Percentiles rank a stretch among this genome's conserved stretches.
Conservation (phyloP, 2,113 vertebrate species). For the Gopherus evgoodei region DNA sequence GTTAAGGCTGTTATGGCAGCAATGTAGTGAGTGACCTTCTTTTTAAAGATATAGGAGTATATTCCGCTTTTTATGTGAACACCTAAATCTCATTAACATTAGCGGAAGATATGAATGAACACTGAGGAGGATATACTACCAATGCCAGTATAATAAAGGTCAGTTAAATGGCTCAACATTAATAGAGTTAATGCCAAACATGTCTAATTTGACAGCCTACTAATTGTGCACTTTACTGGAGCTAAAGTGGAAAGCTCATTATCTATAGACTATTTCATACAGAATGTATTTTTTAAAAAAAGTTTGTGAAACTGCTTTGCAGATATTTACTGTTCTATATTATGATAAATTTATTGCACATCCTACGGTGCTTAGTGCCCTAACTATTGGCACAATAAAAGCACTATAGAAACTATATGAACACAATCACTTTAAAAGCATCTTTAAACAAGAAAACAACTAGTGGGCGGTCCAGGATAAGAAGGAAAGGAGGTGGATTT, state of each 20-base stretch:
- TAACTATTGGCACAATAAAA: neutral
- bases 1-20: constrained; percentile 1
- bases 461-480: neutral
- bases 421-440: neutral
- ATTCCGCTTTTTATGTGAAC: neutral
- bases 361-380: neutral
- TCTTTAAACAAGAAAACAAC: neutral
- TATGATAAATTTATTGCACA: neutral
- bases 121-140: neutral
- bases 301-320: neutral
- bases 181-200: neutral
- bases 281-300: neutral
- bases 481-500: neutral
- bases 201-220: neutral
- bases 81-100: neutral
- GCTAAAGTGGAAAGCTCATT: neutral
- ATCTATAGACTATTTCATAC: neutral
- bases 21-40: neutral
- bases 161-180: neutral
- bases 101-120: neutral
- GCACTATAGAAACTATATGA: no score
- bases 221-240: neutral
- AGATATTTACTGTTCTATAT: neutral
- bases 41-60: neutral
- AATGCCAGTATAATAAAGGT: neutral